Evolutionary conservation across 2,888 invertebrate genomes (phyloP).

Genomic region (Scaptomyza parva): DNA sequence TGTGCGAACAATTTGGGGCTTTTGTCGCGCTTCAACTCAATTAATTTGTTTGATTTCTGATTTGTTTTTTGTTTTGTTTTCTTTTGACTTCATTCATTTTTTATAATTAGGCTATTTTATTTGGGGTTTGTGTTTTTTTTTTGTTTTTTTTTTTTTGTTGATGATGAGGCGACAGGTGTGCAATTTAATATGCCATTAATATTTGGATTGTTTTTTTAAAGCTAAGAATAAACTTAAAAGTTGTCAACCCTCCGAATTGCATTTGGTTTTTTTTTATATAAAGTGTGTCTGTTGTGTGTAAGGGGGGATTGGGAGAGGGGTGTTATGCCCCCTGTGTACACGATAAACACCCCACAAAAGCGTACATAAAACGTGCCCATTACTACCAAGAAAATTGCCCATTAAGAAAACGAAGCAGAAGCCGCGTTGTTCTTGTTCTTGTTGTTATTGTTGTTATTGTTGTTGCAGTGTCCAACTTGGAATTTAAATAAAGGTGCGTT

Average conservation of each 20-base stretch:
- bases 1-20: constrained; percentile 81
- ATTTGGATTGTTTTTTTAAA: constrained; percentile 36
- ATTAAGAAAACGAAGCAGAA: constrained; percentile 78
- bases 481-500: constrained; percentile 83
- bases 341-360: constrained; percentile 83
- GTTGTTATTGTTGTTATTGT: constrained; percentile 25
- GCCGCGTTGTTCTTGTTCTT: constrained; percentile 36
- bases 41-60: constrained; percentile 50
- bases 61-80: constrained; percentile 15
- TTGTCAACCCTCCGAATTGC: constrained; percentile 51
- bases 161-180: constrained; percentile 58
- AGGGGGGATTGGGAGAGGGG: neutral
- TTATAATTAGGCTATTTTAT: constrained; percentile 3
- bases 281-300: too few relatives aligned
- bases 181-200: constrained; percentile 72
- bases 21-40: constrained; percentile 39
- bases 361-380: constrained; percentile 82
- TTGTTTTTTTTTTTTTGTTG: constrained; percentile 11
- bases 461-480: constrained; percentile 55
- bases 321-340: constrained; percentile 49
- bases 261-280: constrained; percentile 22
- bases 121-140: neutral
- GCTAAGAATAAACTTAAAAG: too few relatives aligned
- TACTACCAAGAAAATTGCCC: constrained; percentile 83
- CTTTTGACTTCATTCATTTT: constrained; percentile 8